Evolutionary conservation across 2,797 vertebrate genomes (phyloP), one percentile per base, ranked within the genome.

Genomic region (Taenioides sp.): DNA sequence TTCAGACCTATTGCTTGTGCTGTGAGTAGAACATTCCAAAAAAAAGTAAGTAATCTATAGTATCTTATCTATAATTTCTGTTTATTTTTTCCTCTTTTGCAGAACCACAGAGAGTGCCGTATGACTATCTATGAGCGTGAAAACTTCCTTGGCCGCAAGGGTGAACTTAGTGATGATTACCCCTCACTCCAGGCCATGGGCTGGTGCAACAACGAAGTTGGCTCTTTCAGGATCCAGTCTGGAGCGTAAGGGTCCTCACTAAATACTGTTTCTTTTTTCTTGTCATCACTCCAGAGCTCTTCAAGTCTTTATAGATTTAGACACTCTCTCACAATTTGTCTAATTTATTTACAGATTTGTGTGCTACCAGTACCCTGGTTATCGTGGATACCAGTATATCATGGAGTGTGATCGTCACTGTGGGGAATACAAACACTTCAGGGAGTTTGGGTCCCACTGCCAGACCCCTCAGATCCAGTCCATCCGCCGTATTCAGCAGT

Each of bases 401-500:
- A 93, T 97, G 95, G 96, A 98, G 91, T 96, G 96, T 9, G 96
- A 98, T 84, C 94, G 93, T 89, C 95, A 94, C 69, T 92, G 92
- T 5, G 97, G 97, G 17, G 94, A 97, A 82, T 97, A 98, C 94
- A 97, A 96, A 89, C 95, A 94, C 77, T 97, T 96, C 91, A 91
- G 93, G 84, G 97, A 97, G 91, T 96, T 95, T 87, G 97, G 97
- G 68, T 96, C 96, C 78, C 96, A 97, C 1, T 96, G 94, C 7
- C 97, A 96, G 90, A 97, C 96, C 73, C 95, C 94, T 88, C 97
- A 97, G 92, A 95, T 98, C 84, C 97, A 98, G 92, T 97, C 96
- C 88, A 94, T 97, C 91, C 95, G 96, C 87, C 94, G 96, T 83
- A 95, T 98, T 88, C 96, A 97, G 94, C 96, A 96, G 92, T 98